A percentile compares a stretch with the other conserved stretches of the same genome.
These are phyloP conservation scores for Xenopus laevis DNA, from an alignment of 2,113 vertebrate species.

Conservation along the genomic window DNA sequence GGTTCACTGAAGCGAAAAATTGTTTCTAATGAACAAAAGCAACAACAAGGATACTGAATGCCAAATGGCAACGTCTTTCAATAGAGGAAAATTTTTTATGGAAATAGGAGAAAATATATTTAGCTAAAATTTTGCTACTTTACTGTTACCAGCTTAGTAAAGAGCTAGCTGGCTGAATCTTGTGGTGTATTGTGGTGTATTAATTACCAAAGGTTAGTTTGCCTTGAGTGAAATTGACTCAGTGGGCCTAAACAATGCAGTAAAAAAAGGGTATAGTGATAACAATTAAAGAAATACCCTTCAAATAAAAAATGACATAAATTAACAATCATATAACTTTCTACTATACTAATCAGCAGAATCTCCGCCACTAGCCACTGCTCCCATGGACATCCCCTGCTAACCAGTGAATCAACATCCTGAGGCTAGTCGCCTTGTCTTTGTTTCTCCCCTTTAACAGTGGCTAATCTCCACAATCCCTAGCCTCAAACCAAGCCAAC, in stretches of 20 bases:
- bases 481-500: too few species aligned
- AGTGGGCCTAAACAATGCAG: background rate
- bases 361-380: too few species aligned
- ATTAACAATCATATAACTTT: too few species aligned
- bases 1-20: constrained; percentile 40
- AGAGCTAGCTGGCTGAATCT: too few species aligned
- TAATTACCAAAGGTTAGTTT: background rate
- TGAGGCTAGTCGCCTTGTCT: too few species aligned
- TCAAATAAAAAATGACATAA: too few species aligned
- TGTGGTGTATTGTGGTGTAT: background rate
- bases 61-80: constrained; percentile 39
- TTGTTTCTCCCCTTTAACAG: too few species aligned
- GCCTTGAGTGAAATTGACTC: background rate
- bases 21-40: constrained; percentile 46
- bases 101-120: constrained; percentile 35
- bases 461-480: too few species aligned
- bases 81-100: constrained; percentile 38
- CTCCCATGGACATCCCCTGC: too few species aligned
- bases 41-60: constrained; percentile 37
- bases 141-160: constrained; percentile 1
- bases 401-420: too few species aligned
- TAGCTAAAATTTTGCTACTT: constrained; percentile 33
- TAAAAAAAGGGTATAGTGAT: background rate
- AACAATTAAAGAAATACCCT: background rate
- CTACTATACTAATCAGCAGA: too few species aligned